Conservation (phyloP, 2,888 invertebrate genomes). For the Acanthoscelides obtectus region DNA sequence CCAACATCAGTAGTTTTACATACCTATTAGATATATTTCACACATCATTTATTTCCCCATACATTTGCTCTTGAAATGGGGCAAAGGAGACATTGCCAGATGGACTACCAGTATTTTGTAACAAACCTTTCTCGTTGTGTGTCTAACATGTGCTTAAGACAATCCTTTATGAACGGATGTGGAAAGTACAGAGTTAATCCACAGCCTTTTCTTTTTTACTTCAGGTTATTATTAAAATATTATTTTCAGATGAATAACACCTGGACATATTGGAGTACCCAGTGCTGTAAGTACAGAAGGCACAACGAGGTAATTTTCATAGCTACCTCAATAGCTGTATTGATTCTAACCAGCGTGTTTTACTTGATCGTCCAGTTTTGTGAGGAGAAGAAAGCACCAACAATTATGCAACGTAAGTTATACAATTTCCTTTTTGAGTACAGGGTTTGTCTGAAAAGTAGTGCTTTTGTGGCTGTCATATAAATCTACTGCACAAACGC, state of each 20-base stretch:
- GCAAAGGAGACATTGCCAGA: no score
- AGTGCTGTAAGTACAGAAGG: constrained; percentile 55
- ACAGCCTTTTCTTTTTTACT: constrained; percentile 6
- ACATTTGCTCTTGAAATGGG: no score
- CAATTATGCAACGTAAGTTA: constrained; percentile 42
- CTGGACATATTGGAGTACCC: constrained; percentile 58
- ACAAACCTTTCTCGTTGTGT: no score
- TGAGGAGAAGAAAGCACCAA: constrained; percentile 37
- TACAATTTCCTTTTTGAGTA: constrained; percentile 8
- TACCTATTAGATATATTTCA: no score
- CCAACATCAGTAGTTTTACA: no score
- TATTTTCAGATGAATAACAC: constrained; percentile 60
- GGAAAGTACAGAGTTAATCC: no score
- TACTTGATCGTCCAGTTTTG: constrained; percentile 54
- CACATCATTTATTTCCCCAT: no score
- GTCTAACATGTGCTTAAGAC: no score
- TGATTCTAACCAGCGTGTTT: constrained; percentile 54
- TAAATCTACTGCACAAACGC: no score
- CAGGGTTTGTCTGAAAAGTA: background rate
- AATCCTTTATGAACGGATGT: no score
- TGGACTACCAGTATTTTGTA: no score
- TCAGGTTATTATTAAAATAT: constrained; percentile 2
- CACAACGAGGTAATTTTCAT: constrained; percentile 57
- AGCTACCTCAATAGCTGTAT: constrained; percentile 51
- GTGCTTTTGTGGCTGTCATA: no score